Evolutionary conservation across 64 coral and sea anemone species (phyloP).

Genomic region (Montipora sp.): DNA sequence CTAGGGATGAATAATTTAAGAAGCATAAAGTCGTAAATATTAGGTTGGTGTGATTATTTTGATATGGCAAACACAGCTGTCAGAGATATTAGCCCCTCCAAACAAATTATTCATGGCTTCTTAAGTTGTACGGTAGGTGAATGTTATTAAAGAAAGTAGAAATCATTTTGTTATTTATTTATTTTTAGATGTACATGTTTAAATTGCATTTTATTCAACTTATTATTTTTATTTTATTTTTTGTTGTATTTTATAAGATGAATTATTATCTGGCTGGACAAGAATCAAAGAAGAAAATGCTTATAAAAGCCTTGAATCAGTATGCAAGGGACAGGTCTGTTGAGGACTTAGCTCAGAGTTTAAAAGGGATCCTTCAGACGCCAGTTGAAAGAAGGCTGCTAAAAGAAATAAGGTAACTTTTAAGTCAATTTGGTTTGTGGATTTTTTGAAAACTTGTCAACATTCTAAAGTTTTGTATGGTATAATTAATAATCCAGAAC

Average conservation of each 20-base stretch:
- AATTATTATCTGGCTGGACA: conserved; percentile 94
- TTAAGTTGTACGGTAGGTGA: too few species aligned
- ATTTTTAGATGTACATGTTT: too few species aligned
- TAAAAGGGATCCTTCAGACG: conserved; percentile 78
- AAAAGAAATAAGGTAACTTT: conserved; percentile 79
- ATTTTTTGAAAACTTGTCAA: too few species aligned
- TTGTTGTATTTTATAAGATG: conserved; percentile 75
- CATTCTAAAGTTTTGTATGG: too few species aligned
- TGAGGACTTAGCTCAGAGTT: conserved; percentile 65
- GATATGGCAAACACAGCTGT: not conserved
- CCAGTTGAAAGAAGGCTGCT: conserved; percentile 87
- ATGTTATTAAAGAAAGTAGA: not conserved
- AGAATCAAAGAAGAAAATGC: conserved; percentile 73
- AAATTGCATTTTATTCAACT: not conserved
- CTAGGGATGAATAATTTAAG: not conserved
- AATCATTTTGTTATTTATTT: not conserved
- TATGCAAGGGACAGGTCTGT: conserved; percentile 92
- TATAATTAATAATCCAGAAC: too few species aligned
- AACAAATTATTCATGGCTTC: not conserved
- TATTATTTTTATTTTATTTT: not conserved
- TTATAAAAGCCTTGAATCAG: conserved; percentile 91
- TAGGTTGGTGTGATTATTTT: not conserved
- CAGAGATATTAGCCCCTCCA: not conserved
- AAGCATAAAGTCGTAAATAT: not conserved
- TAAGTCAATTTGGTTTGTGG: too few species aligned